phyloP scores from a whole-genome alignment of 2,113 vertebrate species.

The Cathartes aura region DNA sequence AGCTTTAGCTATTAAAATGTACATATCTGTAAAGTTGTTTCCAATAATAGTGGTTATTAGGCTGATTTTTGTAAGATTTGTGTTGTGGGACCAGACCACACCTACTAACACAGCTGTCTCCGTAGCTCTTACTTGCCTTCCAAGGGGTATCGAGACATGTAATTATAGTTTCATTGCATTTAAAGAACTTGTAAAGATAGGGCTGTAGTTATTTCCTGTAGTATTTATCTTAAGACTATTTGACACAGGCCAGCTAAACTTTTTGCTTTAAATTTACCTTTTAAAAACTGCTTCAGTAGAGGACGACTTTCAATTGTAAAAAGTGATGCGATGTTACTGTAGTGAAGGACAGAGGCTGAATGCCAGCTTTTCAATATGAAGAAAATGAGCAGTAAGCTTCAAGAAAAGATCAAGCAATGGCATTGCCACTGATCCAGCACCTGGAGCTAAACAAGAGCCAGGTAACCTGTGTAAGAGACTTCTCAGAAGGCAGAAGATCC shows the following conservation, averaged over 20 bases:
- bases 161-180: background rate
- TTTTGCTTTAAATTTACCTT: background rate
- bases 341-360: background rate
- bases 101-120: background rate
- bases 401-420: background rate
- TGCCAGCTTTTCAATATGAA: background rate
- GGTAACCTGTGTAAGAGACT: background rate
- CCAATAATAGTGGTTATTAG: background rate
- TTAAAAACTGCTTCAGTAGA: background rate
- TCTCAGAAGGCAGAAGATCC: background rate
- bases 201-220: background rate
- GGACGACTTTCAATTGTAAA: background rate
- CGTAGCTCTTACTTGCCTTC: background rate
- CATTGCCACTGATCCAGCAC: background rate
- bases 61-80: background rate
- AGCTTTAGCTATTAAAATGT: conserved; percentile 25
- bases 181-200: background rate
- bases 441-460: background rate
- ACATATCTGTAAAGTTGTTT: conserved; percentile 50
- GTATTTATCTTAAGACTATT: conserved; percentile 2
- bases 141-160: background rate
- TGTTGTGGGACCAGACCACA: background rate
- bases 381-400: background rate
- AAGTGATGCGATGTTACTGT: background rate
- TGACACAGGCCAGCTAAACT: background rate